phyloP scores from a whole-genome alignment of 2,113 vertebrate genomes.

The Chaetodon auriga region DNA sequence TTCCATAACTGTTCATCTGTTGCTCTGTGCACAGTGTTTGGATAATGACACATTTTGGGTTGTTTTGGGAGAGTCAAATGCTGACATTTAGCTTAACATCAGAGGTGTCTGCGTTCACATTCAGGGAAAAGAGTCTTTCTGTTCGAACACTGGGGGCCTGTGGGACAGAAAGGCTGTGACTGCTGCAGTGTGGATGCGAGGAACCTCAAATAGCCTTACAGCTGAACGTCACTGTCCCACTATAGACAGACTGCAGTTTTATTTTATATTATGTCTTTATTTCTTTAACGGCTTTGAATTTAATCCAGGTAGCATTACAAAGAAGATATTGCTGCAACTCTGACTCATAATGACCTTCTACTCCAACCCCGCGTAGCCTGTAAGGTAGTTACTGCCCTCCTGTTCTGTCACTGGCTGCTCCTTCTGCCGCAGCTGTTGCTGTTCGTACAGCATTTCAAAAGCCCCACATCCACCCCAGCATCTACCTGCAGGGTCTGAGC shows the following conservation, averaged over 20 bases:
- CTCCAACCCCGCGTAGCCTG: background rate
- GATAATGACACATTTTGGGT: background rate
- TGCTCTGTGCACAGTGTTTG: background rate
- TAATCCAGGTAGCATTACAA: background rate
- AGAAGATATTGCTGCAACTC: background rate
- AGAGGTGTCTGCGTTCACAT: background rate
- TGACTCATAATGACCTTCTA: background rate
- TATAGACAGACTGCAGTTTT: too few relatives aligned
- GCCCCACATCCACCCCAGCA: background rate
- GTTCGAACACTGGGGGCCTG: background rate
- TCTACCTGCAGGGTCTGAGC: background rate
- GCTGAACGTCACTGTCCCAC: background rate
- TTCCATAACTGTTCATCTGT: background rate
- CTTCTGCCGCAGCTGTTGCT: background rate
- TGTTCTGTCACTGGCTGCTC: background rate
- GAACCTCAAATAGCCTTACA: background rate
- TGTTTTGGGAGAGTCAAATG: background rate
- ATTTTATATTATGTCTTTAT: too few relatives aligned
- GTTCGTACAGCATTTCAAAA: background rate
- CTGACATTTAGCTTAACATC: background rate
- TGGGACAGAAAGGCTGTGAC: background rate
- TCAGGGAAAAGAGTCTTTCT: background rate
- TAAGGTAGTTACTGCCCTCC: background rate
- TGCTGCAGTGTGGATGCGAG: background rate
- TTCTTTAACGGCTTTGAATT: background rate